phyloP scores from a whole-genome alignment of 2,113 vertebrate species.

The Theristicus caerulescens region DNA sequence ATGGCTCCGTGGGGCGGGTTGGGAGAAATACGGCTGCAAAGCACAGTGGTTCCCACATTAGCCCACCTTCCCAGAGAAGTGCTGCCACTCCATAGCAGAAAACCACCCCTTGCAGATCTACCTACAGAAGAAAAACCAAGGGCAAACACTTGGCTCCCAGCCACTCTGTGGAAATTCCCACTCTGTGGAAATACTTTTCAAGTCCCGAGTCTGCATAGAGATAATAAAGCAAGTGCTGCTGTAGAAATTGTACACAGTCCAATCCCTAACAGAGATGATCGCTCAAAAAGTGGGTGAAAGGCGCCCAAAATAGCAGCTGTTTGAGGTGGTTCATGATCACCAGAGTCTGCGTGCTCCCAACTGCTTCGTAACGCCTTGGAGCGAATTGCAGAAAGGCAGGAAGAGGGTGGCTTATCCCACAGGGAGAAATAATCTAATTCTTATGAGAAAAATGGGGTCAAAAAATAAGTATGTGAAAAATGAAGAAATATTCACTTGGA shows the following conservation, averaged over 20 bases:
- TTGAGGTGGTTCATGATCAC: background rate
- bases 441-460: background rate
- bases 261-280: background rate
- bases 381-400: background rate
- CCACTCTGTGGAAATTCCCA: fast-evolving
- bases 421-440: background rate
- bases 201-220: background rate
- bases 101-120: background rate
- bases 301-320: background rate
- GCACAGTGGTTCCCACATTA: background rate
- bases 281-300: background rate
- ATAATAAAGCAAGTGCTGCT: background rate
- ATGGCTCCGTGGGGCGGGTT: fast-evolving
- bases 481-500: background rate
- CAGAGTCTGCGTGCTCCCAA: background rate
- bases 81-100: background rate
- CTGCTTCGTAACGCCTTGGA: background rate
- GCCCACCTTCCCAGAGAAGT: background rate
- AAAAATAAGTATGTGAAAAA: background rate
- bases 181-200: background rate
- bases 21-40: background rate
- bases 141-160: background rate
- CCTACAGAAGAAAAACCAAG: background rate
- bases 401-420: background rate
- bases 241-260: background rate